Evolutionary conservation across 2,797 vertebrate species (phyloP).

Genomic region (Gadopsis marmoratus): DNA sequence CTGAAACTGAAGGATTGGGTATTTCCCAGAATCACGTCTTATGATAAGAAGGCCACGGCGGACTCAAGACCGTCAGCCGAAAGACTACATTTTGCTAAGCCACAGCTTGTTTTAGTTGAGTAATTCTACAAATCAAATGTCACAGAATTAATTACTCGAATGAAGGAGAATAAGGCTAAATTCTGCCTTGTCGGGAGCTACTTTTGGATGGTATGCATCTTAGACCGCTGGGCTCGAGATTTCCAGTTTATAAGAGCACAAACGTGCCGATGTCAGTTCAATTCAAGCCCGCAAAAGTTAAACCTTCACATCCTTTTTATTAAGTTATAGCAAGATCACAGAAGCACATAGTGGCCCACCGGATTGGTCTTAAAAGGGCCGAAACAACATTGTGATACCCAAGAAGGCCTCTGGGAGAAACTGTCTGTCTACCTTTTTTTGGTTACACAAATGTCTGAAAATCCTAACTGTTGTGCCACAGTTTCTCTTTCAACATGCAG

Average conservation of each 20-base stretch:
- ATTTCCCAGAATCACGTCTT: slow-evolving; percentile 47
- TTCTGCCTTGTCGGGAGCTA: not conserved
- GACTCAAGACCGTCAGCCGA: not conserved
- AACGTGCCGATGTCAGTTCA: not conserved
- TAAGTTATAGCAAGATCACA: slow-evolving; percentile 3
- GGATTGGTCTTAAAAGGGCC: slow-evolving; percentile 27
- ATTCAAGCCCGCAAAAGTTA: not conserved
- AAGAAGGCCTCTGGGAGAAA: slow-evolving; percentile 49
- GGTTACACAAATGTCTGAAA: slow-evolving; percentile 57
- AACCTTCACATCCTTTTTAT: not conserved
- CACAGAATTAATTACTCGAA: not conserved
- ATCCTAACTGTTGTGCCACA: slow-evolving; percentile 40
- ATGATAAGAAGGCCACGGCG: slow-evolving; percentile 12
- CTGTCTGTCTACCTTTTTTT: slow-evolving; percentile 19
- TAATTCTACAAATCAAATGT: not conserved
- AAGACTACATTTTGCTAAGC: not conserved
- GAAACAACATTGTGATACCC: slow-evolving; percentile 37
- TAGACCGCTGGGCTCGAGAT: not conserved
- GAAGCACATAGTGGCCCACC: not conserved
- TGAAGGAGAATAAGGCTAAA: not conserved
- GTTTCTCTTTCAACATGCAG: slow-evolving; percentile 56
- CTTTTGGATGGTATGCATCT: not conserved
- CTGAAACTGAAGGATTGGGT: slow-evolving; percentile 34
- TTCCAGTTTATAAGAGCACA: not conserved
- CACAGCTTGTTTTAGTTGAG: not conserved